These are phyloP conservation scores for Cottoperca gobio DNA, from an alignment of 2,797 vertebrate species.

Conservation along the genomic window DNA sequence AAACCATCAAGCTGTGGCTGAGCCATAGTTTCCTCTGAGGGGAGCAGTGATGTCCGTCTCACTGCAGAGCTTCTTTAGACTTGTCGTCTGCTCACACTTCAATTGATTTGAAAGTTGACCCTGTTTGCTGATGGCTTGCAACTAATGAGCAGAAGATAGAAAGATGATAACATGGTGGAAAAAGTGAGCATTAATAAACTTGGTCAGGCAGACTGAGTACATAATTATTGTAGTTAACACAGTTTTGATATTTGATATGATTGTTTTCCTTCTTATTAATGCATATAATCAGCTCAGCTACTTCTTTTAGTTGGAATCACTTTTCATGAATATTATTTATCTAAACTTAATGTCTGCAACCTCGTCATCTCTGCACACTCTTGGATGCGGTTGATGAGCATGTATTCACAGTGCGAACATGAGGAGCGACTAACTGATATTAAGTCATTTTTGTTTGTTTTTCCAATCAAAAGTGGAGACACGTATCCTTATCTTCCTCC, in stretches of 20 bases:
- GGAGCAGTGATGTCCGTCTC: constrained; percentile 9
- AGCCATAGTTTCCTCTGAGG: constrained; percentile 30
- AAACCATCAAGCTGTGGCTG: constrained; percentile 23
- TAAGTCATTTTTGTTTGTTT: neutral
- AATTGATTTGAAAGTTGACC: constrained; percentile 26
- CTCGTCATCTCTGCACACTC: neutral
- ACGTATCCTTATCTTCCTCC: neutral
- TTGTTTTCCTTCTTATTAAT: neutral
- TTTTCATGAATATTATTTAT: neutral
- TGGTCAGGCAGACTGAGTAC: neutral
- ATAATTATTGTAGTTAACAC: neutral
- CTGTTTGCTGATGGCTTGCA: constrained; percentile 11
- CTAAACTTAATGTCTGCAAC: neutral
- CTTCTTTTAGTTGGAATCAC: neutral
- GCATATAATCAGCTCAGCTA: neutral
- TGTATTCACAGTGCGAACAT: neutral
- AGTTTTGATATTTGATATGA: neutral
- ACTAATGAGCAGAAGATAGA: neutral
- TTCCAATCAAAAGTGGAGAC: neutral
- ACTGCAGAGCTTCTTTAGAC: constrained; percentile 25
- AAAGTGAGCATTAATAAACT: neutral
- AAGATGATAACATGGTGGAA: neutral
- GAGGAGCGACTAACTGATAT: neutral
- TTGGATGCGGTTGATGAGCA: neutral
- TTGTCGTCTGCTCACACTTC: neutral